Percentiles rank a stretch among this genome's conserved stretches.
Evolutionary conservation across 2,797 vertebrate species (phyloP).

Genomic region (Artibeus jamaicensis): DNA sequence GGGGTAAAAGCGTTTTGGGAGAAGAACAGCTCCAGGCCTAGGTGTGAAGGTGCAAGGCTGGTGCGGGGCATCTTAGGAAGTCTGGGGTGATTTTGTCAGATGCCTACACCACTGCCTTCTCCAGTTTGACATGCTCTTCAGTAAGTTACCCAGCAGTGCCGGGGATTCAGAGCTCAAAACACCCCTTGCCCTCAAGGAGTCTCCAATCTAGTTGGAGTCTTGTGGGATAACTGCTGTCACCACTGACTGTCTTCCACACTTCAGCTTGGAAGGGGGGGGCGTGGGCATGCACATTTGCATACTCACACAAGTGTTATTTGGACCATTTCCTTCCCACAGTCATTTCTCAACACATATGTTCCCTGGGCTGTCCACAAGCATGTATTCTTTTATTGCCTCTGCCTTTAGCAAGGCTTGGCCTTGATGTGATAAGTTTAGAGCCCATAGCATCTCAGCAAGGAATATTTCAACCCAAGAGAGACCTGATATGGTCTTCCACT

Average conservation of each 20-base stretch:
- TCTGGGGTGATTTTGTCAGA: neutral
- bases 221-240: neutral
- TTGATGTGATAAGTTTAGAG: conserved; percentile 44
- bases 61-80: neutral
- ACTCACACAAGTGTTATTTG: conserved; percentile 3
- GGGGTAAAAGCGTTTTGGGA: neutral
- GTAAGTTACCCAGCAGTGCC: neutral
- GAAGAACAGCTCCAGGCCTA: neutral
- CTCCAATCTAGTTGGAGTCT: neutral
- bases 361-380: neutral
- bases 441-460: conserved; percentile 36
- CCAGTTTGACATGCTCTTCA: neutral
- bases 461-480: conserved; percentile 24
- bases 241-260: neutral
- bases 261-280: neutral
- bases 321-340: conserved; percentile 34
- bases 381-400: conserved; percentile 40
- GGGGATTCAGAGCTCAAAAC: neutral
- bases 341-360: conserved; percentile 26
- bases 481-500: neutral
- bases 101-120: neutral
- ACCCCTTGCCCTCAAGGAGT: neutral
- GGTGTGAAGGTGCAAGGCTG: neutral
- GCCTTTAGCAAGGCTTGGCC: conserved; percentile 29
- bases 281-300: rapidly evolving